Base-by-base conservation (phyloP, 1,140 invertebrate genomes). In the Zaprionus tsacasi region DNA sequence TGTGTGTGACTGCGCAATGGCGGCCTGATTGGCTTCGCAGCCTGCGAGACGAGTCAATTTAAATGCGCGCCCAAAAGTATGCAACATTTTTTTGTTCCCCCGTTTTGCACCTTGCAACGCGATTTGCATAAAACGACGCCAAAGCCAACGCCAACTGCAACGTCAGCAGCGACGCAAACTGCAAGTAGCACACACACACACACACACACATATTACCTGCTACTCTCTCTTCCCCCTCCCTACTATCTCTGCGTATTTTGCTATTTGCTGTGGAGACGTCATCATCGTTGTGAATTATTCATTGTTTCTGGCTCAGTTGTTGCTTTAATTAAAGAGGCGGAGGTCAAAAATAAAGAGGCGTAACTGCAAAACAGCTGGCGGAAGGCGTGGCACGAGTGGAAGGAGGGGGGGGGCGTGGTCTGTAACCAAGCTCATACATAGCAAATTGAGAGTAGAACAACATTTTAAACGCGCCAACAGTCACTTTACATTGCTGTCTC, bases 271-370 rank as follows among this genome's bases (percentile, higher is more conserved):
- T 27, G 56, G 43, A 59, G 67, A 48, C 68, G 54, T 76, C 79
- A 86, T 65, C 21, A 78, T 76, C 76, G 74, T 73, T 76, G 82
- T 87, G 82, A 87, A 86, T 86, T 79, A 82, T 86, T 86, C 82
- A 86, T 86, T 86, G 82, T 74, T 86, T 86, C 79, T 81, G 82
- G 71, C 38, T 79, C 75, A 79, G 79, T 81, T 86, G 63, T 79
- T 86, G 82, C 79, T 82, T 86, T 86, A 86, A 86, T 87, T 86
- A 86, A 86, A 76, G 76, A 61, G 15, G 54, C 45, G 43, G 43
- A 64, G 35, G 43, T 65, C 45, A 71, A 76, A 76, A 48, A 40
- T 2, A 21, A 21, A 21, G 21, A 64, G 54, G 40, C 40, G 40
- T 15, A 25, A 25, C 69, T 59, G 58, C 69, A 55, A 72, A 66